Conservation (phyloP, 2,888 invertebrate genomes). For the Cheilosia scutellata region DNA sequence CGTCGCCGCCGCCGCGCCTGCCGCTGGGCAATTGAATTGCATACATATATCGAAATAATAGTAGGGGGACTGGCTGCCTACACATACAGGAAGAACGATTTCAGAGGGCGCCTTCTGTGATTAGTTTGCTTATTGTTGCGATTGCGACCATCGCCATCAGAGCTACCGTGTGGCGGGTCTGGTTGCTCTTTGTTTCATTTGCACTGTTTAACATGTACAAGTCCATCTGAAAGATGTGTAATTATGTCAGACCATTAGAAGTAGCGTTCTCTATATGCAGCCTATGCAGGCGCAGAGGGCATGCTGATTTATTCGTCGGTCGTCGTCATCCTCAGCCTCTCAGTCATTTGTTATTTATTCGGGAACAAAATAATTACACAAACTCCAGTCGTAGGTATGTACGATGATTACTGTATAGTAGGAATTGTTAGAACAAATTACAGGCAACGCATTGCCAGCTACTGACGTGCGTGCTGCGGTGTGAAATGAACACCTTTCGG, state of each 20-base stretch:
- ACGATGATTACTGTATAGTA: conserved; percentile 24
- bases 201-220: conserved; percentile 51
- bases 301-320: conserved; percentile 53
- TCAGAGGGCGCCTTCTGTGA: conserved; percentile 65
- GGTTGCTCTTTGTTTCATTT: conserved; percentile 29
- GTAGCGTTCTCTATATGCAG: conserved; percentile 12
- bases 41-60: conserved; percentile 34
- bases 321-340: conserved; percentile 28
- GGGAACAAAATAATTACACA: conserved; percentile 69
- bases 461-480: conserved; percentile 64
- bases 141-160: neutral
- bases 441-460: conserved; percentile 45
- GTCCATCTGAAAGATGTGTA: conserved; percentile 53
- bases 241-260: conserved; percentile 69
- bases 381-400: conserved; percentile 13
- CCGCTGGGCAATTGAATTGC: conserved; percentile 66
- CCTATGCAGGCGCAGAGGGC: conserved; percentile 18
- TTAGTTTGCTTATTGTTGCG: conserved; percentile 57
- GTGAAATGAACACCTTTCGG: conserved; percentile 63
- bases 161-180: conserved; percentile 34
- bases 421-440: conserved; percentile 59
- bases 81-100: conserved; percentile 19
- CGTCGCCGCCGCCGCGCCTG: neutral
- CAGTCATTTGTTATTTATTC: conserved; percentile 69
- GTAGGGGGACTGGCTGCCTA: conserved; percentile 5